phyloP scores from a whole-genome alignment of 2,888 invertebrate genomes.

The Notocelia uddmanniana region DNA sequence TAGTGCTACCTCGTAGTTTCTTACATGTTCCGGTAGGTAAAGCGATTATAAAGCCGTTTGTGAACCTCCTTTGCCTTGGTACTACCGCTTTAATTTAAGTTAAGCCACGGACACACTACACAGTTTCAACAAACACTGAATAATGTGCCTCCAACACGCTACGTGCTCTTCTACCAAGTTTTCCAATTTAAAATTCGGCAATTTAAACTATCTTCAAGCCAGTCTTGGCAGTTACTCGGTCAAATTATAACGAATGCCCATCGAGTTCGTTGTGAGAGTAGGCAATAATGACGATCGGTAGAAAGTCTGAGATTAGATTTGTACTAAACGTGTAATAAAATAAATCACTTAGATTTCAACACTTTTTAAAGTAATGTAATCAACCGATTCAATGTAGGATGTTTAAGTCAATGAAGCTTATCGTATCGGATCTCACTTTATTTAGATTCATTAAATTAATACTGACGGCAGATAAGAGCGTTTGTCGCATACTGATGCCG shows the following conservation, averaged over 20 bases:
- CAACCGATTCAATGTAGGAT: slow-evolving; percentile 71
- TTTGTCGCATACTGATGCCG: slow-evolving; percentile 74
- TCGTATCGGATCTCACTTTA: slow-evolving; percentile 81
- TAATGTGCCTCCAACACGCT: slow-evolving; percentile 68
- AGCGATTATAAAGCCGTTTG: slow-evolving; percentile 47
- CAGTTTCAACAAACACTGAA: slow-evolving; percentile 70
- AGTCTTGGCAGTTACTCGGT: slow-evolving; percentile 30
- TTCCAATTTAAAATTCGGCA: slow-evolving; percentile 58
- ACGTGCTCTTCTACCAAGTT: slow-evolving; percentile 58
- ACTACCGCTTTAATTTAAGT: slow-evolving; percentile 73
- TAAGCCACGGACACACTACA: slow-evolving; percentile 65
- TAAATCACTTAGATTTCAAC: slow-evolving; percentile 69
- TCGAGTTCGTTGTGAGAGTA: slow-evolving; percentile 28
- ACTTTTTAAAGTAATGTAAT: slow-evolving; percentile 74
- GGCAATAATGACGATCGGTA: slow-evolving; percentile 49
- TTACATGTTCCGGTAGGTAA: slow-evolving; percentile 45
- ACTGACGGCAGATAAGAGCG: slow-evolving; percentile 75
- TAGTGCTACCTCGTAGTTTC: slow-evolving; percentile 42
- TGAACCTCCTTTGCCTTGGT: slow-evolving; percentile 52
- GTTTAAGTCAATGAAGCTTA: slow-evolving; percentile 79
- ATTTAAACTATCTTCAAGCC: slow-evolving; percentile 46
- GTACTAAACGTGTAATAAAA: slow-evolving; percentile 54
- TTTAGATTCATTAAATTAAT: slow-evolving; percentile 83
- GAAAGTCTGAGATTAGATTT: slow-evolving; percentile 55
- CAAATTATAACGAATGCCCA: slow-evolving; percentile 39